A percentile compares a stretch with the other conserved stretches of the same genome.
Conservation (phyloP, 2,113 vertebrate genomes). For the Mola mola region DNA sequence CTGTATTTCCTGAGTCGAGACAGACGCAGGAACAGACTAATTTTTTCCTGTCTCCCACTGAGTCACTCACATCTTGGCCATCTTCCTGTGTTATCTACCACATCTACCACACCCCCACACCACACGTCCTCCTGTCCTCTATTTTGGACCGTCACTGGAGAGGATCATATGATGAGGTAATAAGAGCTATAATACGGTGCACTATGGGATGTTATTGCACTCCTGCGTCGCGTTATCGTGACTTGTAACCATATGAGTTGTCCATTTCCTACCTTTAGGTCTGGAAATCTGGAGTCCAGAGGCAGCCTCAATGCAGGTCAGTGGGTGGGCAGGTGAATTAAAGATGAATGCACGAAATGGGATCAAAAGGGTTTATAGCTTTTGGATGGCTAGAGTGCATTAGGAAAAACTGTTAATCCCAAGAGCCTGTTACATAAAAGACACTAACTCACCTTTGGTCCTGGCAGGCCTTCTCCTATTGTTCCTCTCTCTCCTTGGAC, state of each 20-base stretch:
- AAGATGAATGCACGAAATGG: conserved; percentile 30
- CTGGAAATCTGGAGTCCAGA: conserved; percentile 40
- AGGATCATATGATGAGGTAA: conserved; percentile 6
- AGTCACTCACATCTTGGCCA: conserved; percentile 37
- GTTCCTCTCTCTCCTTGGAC: conserved; percentile 87
- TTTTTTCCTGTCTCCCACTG: conserved; percentile 24
- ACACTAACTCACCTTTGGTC: conserved; percentile 84
- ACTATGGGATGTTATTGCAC: conserved; percentile 4
- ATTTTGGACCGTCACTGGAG: background rate
- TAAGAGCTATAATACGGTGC: conserved; percentile 7
- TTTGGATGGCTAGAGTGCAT: background rate
- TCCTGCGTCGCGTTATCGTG: conserved; percentile 28
- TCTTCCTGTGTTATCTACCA: conserved; percentile 1
- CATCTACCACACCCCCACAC: too few relatives aligned
- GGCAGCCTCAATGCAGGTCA: background rate
- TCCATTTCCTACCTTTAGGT: conserved; percentile 34
- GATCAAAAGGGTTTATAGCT: conserved; percentile 23
- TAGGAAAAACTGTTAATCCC: background rate
- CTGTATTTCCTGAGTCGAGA: conserved; percentile 26
- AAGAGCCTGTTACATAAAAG: conserved; percentile 15
- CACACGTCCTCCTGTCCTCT: conserved; percentile 22
- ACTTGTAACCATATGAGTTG: conserved; percentile 7
- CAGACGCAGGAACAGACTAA: conserved; percentile 37
- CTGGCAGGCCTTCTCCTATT: conserved; percentile 88
- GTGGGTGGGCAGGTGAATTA: conserved; percentile 1